A percentile compares a stretch with the other conserved stretches of the same genome.
These are phyloP conservation scores for Augiades crinisus DNA, from an alignment of 2,888 invertebrate genomes.

Conservation along the genomic window DNA sequence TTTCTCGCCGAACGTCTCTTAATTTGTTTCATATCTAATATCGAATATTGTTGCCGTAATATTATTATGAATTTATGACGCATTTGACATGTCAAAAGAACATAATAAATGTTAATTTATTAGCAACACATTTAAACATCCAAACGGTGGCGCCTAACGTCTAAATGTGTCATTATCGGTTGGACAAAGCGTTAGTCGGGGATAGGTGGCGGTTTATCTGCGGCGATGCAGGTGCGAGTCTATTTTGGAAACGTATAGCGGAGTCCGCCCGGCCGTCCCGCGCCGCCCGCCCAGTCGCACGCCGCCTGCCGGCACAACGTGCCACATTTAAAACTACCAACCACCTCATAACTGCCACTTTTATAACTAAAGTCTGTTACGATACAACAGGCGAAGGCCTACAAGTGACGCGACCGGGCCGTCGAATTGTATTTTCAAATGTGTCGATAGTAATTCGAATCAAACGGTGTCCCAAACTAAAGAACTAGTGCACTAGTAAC, in stretches of 20 bases:
- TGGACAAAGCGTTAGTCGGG: constrained; percentile 61
- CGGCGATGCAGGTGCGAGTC: constrained; percentile 71
- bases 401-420: constrained; percentile 5
- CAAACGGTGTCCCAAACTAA: constrained; percentile 11
- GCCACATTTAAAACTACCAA: not conserved
- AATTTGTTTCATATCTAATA: too few relatives aligned
- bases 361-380: not conserved
- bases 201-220: constrained; percentile 57
- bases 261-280: constrained; percentile 39
- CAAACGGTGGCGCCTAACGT: constrained; percentile 8
- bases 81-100: too few relatives aligned
- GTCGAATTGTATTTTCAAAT: not conserved
- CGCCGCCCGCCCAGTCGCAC: constrained; percentile 68
- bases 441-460: constrained; percentile 3
- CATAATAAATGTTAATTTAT: not conserved
- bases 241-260: constrained; percentile 64
- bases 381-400: too few relatives aligned
- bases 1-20: too few relatives aligned
- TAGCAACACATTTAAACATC: not conserved
- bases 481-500: constrained; percentile 3
- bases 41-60: too few relatives aligned
- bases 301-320: constrained; percentile 34
- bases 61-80: too few relatives aligned
- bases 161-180: constrained; percentile 52
- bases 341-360: constrained; percentile 24